Evolutionary conservation across 2,888 invertebrate genomes (phyloP).

Genomic region (Pyrochroa serraticornis): DNA sequence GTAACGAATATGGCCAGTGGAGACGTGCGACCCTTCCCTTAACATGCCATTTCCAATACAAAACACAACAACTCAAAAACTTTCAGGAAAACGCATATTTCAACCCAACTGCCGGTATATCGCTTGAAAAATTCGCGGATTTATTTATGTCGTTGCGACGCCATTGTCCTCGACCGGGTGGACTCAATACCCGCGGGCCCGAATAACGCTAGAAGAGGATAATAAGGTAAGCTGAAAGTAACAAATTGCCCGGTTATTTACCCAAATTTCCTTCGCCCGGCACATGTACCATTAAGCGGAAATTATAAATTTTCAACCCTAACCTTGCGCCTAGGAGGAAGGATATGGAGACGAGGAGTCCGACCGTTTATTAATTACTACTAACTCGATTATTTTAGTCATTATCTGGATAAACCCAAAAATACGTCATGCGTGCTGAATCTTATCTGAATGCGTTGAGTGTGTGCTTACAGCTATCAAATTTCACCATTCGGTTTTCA

Average conservation of each 20-base stretch:
- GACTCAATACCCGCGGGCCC: conserved; percentile 9
- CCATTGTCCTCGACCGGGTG: conserved; percentile 32
- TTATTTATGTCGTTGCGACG: conserved; percentile 36
- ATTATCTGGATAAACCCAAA: conserved; percentile 3
- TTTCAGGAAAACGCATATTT: conserved; percentile 36
- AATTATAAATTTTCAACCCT: conserved; percentile 45
- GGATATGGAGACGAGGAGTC: conserved; percentile 29
- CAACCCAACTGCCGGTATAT: conserved; percentile 33
- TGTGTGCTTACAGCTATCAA: too few relatives aligned
- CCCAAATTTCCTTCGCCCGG: conserved; percentile 44
- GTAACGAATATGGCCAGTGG: conserved; percentile 34
- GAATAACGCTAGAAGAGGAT: conserved; percentile 22
- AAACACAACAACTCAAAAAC: conserved; percentile 26
- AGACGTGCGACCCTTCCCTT: conserved; percentile 16
- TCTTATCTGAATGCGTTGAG: too few relatives aligned
- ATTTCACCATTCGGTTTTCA: too few relatives aligned
- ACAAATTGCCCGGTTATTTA: conserved; percentile 48
- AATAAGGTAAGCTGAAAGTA: conserved; percentile 37
- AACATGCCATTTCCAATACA: conserved; percentile 21
- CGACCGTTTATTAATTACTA: conserved; percentile 35
- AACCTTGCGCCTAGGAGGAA: conserved; percentile 14
- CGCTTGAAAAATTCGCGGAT: conserved; percentile 37
- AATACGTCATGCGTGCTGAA: too few relatives aligned
- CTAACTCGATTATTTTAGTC: conserved; percentile 21
- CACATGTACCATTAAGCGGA: conserved; percentile 46